Base-by-base conservation (phyloP, 1,140 invertebrate species). In the Zelostemma sp. region DNA sequence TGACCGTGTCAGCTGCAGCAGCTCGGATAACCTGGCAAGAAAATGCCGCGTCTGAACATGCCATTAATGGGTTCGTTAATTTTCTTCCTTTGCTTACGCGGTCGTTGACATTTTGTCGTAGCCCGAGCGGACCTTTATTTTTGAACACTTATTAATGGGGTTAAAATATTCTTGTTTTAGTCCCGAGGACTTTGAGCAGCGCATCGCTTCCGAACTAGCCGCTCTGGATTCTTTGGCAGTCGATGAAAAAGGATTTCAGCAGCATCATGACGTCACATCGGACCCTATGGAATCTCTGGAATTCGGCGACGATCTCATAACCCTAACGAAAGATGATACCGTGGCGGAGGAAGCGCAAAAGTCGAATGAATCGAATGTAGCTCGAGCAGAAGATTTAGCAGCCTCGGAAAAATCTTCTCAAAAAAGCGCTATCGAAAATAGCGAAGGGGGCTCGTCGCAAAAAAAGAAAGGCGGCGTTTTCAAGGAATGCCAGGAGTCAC, bases 141-240 rank as follows among this genome's bases (percentile, higher is more conserved):
- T 6, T 31, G 28, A 31, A 31, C 11, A 6, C 5, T 31, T 6
- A 31, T 5, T 31, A 31, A 11, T 31, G 11, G 28, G 5, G 28
- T 11, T 31, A 6, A 31, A 11, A 11, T 31, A n/a, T n/a, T n/a
- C n/a, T n/a, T n/a, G 51, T 75, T 82, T 57, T 61, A 88, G 85
- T 50, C 78, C 86, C 19, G 86, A 88, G 64, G 88, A 90, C 60
- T 88, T 87, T 35, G 84, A 85, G 18, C 76, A 78, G 62, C 87
- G 89, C 51, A 91, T 92, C 25, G 90, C 90, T 28, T 89, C 87
- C 1, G 88, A 91, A 68, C 74, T 92, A 18, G 89, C 90, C 16
- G 89, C 89, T 5, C 64, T 92, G 38, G 91, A 92, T 74, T 86
- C 88, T 19, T 46, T 87, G 8, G 73, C 82, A 0, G 74, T 80